Evolutionary conservation across 2,797 vertebrate species (phyloP), one percentile per base, ranked within the genome.

Genomic region (Etheostoma nigrum): DNA sequence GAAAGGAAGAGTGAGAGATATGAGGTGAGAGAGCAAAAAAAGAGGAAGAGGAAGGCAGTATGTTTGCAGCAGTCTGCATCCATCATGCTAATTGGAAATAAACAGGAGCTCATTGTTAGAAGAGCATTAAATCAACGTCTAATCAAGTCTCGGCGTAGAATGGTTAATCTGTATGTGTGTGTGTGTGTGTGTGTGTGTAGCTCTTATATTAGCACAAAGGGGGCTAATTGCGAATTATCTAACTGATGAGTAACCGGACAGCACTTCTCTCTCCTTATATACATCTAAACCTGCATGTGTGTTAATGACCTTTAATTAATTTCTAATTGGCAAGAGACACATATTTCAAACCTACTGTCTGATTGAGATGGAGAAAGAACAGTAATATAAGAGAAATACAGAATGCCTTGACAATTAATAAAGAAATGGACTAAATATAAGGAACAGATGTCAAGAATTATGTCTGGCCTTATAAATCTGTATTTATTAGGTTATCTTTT

Each of bases 41-140:
- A 13, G 18, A 25, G 53, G 47, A 52, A 52, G 44, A 72, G 67
- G 72, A 73, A 62, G 60, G 78, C 65, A 62, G 42, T 51, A 82
- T 66, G 72, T 88, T 85, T 81, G 80, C 86, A 88, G 89, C 69
- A 67, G 81, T 88, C 83, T 76, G 85, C 79, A 91, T 91, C 86
- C 82, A 93, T 94, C 91, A 86, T 63, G 51, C 78, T 93, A 92
- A 95, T 91, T 93, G 89, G 86, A 93, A 92, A 91, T 89, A 90
- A 92, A 92, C 84, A 91, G 76, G 58, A 84, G 69, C 63, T 86
- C 66, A 86, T 91, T 93, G 91, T 92, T 93, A 87, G 75, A 79
- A 89, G 85, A 84, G 86, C 79, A 86, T 89, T 90, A 90, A 91
- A 92, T 92, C 91, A 92, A 89, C 79, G 67, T 81, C 76, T 90